A percentile compares a stretch with the other conserved stretches of the same genome.
These are phyloP conservation scores for Eudasyphora cyanicolor DNA, from an alignment of 2,888 invertebrate species.

Conservation along the genomic window DNA sequence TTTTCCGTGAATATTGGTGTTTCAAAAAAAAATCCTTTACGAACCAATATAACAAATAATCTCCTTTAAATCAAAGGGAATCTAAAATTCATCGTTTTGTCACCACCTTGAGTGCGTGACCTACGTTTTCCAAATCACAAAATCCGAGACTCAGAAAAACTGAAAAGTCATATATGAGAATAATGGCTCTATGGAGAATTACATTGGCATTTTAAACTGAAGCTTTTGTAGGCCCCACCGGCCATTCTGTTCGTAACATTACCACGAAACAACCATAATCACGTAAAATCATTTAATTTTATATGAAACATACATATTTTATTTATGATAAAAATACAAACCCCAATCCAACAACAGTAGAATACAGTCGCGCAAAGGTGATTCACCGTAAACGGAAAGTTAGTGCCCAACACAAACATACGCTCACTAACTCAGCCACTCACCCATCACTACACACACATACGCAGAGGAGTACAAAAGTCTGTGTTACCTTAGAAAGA, in stretches of 20 bases:
- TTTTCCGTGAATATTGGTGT: too few species aligned
- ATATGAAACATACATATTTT: conserved; percentile 7
- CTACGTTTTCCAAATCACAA: conserved; percentile 34
- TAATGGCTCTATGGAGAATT: conserved; percentile 46
- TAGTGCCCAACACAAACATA: too few species aligned
- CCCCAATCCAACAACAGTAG: not conserved
- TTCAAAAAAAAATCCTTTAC: too few species aligned
- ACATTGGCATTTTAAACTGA: conserved; percentile 32
- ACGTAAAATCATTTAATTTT: conserved; percentile 20
- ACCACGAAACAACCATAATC: conserved; percentile 26
- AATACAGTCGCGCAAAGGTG: not conserved
- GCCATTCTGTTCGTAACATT: conserved; percentile 13
- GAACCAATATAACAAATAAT: too few species aligned
- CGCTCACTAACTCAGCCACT: too few species aligned
- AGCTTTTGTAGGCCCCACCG: not conserved
- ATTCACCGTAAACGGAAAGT: not conserved
- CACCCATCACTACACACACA: conserved; percentile 8
- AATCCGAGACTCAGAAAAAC: not conserved
- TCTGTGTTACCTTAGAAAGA: too few species aligned
- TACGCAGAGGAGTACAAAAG: not conserved
- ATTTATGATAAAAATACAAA: not conserved
- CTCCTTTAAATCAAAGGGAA: too few species aligned
- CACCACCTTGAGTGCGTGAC: conserved; percentile 38
- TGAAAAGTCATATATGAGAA: conserved; percentile 44
- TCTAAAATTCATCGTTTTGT: not conserved